phyloP scores from a whole-genome alignment of 1,140 invertebrate genomes.

The Nephila pilipes region DNA sequence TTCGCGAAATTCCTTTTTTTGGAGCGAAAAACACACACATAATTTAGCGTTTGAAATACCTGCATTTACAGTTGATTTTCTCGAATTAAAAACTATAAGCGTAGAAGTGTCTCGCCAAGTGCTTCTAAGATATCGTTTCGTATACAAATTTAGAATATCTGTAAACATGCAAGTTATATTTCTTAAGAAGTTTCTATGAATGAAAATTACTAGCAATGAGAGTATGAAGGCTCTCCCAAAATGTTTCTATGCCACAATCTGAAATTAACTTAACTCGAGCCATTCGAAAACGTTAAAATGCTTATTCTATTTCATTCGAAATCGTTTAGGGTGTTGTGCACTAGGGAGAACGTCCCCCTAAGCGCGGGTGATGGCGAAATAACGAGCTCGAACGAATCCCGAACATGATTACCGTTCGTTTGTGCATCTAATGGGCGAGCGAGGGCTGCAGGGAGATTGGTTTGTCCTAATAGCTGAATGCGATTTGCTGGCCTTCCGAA shows the following conservation, averaged over 20 bases:
- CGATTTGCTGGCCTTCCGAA: conserved; percentile 61
- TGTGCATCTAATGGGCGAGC: conserved; percentile 74
- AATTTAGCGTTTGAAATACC: no score
- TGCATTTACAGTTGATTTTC: no score
- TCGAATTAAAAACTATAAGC: no score
- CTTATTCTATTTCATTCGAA: background rate
- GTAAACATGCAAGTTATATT: no score
- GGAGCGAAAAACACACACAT: no score
- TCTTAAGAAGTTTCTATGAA: no score
- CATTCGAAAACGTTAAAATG: background rate
- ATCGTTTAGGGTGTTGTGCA: background rate
- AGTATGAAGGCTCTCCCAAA: no score
- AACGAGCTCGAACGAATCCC: conserved; percentile 75
- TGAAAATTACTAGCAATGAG: no score
- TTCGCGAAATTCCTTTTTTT: no score
- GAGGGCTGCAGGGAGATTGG: conserved; percentile 61
- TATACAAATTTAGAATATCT: no score
- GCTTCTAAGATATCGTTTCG: no score
- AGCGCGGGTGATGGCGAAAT: conserved; percentile 69
- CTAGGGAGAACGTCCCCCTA: conserved; percentile 34
- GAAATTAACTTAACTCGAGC: background rate
- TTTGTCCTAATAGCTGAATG: conserved; percentile 72
- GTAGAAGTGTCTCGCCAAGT: no score
- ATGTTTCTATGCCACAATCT: background rate
- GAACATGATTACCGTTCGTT: conserved; percentile 77